phyloP scores from a whole-genome alignment of 2,888 invertebrate genomes.

The Ochropleura plecta region DNA sequence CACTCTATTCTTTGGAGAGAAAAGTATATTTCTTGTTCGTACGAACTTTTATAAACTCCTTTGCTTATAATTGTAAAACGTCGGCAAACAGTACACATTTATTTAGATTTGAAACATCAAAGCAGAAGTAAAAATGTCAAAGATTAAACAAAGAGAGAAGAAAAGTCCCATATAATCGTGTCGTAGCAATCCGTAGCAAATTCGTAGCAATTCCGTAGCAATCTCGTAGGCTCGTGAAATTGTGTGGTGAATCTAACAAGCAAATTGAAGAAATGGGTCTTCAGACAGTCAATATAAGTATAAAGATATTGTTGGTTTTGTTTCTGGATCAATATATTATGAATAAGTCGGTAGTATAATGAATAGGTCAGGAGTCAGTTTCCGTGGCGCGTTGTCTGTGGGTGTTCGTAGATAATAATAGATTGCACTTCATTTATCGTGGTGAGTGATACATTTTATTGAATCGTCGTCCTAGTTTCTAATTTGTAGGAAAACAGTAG shows the following conservation, averaged over 20 bases:
- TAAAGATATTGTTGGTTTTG: background rate
- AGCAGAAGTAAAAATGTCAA: background rate
- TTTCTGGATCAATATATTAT: background rate
- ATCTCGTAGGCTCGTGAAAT: conserved; percentile 38
- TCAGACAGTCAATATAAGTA: conserved; percentile 8
- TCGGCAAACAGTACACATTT: no score
- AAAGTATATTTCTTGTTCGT: no score
- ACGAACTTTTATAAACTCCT: no score
- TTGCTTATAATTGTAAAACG: no score
- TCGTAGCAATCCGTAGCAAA: conserved; percentile 24
- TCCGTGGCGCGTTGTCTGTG: background rate
- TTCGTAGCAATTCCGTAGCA: conserved; percentile 33
- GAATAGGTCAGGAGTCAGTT: background rate
- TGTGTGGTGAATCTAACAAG: background rate
- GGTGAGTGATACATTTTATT: conserved; percentile 7
- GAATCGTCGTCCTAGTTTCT: background rate
- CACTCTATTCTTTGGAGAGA: no score
- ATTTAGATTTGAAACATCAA: background rate
- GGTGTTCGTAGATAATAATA: conserved; percentile 16
- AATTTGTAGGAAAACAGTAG: no score
- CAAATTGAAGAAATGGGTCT: background rate
- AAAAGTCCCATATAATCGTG: background rate
- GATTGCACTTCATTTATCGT: conserved; percentile 24
- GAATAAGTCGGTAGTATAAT: background rate
- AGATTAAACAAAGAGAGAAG: background rate